Percentiles rank a stretch among this genome's conserved stretches.
Conservation (phyloP, 2,888 invertebrate species). For the Catocala fraxini region DNA sequence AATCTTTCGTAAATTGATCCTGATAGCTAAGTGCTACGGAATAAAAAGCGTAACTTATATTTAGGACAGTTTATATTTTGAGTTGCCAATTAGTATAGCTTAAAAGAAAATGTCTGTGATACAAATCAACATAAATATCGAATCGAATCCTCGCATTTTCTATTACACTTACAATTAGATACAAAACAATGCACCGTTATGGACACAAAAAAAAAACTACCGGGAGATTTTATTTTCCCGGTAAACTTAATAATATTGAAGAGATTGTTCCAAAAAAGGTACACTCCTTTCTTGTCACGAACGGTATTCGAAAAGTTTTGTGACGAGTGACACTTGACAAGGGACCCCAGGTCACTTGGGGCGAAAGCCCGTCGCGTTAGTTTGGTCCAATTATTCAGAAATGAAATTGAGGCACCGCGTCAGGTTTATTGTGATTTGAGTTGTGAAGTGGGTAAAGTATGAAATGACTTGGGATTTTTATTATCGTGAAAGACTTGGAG, state of each 20-base stretch:
- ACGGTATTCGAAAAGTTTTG: conserved; percentile 27
- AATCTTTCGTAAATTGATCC: too few species aligned
- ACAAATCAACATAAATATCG: too few species aligned
- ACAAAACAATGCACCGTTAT: too few species aligned
- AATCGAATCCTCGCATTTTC: too few species aligned
- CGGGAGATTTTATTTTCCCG: background rate
- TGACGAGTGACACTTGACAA: conserved; percentile 33
- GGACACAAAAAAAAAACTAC: too few species aligned
- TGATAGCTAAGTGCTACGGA: too few species aligned
- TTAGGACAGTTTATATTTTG: too few species aligned
- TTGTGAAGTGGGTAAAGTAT: background rate
- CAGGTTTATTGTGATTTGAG: conserved; percentile 4
- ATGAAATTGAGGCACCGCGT: conserved; percentile 3
- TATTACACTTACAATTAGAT: too few species aligned
- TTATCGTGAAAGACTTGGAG: background rate
- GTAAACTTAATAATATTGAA: conserved; percentile 5
- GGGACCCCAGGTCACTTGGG: conserved; percentile 7
- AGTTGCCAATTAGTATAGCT: too few species aligned
- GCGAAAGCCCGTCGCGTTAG: conserved; percentile 2
- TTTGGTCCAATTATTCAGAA: conserved; percentile 12
- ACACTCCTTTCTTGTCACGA: background rate
- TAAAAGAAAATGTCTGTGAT: too few species aligned
- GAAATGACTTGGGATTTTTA: background rate
- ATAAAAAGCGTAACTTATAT: too few species aligned
- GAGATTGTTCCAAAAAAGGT: conserved; percentile 11